A percentile compares a stretch with the other conserved stretches of the same genome.
These are phyloP conservation scores for Linyphia triangularis DNA, from an alignment of 2,888 invertebrate species.

Conservation along the genomic window DNA sequence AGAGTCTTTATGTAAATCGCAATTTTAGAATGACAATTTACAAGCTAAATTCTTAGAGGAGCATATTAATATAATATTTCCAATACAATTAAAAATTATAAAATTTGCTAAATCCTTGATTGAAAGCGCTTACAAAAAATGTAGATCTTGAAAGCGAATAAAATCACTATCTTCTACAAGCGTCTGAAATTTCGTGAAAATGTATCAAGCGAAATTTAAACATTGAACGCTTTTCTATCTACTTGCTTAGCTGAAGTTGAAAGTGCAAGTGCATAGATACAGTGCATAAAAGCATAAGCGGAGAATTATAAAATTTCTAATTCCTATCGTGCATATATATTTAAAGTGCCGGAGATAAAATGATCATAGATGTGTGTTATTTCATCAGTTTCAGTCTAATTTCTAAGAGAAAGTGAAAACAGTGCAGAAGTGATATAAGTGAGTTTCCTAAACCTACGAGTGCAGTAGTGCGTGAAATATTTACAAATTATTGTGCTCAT, in stretches of 20 bases:
- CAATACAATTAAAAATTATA: no score
- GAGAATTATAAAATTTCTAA: constrained; percentile 6
- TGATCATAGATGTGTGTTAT: background rate
- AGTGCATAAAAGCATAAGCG: constrained; percentile 8
- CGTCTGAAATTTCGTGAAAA: background rate
- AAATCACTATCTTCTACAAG: background rate
- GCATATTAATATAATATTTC: no score
- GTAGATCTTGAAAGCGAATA: no score
- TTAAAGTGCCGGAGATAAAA: constrained; percentile 5
- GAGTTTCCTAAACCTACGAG: constrained; percentile 11
- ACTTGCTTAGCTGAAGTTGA: constrained; percentile 13
- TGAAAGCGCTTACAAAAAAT: no score
- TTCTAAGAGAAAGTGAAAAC: constrained; percentile 40
- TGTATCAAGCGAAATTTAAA: background rate
- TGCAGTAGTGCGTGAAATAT: constrained; percentile 35
- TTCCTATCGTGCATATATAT: constrained; percentile 3
- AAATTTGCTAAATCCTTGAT: no score
- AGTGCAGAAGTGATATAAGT: constrained; percentile 40
- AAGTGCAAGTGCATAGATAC: constrained; percentile 10
- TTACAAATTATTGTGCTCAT: constrained; percentile 30
- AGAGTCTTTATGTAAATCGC: no score
- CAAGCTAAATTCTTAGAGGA: no score
- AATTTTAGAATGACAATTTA: no score
- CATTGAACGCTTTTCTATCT: background rate
- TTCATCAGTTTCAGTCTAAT: constrained; percentile 4